Evolutionary conservation across 2,797 vertebrate genomes (phyloP), one percentile per base, ranked within the genome.

Genomic region (Diceros bicornis): DNA sequence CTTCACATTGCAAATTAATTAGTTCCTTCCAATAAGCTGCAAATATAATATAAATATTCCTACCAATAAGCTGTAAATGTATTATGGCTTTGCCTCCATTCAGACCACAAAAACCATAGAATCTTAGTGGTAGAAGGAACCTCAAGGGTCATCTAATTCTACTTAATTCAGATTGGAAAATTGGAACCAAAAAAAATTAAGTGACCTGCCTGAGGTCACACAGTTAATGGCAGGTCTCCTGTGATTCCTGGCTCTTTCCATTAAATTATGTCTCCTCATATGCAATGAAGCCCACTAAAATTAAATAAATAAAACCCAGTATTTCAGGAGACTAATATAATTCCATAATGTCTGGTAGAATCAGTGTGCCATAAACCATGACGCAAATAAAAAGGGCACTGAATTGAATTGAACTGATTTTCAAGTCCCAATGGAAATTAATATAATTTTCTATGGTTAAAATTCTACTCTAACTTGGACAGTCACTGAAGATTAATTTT

Each of bases 131-230:
- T 61, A 5, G 37, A 85, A 89, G 75, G 21, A 97, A 75, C 1
- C 11, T 59, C 91, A 78, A 34, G 75, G 41, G 18, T 84, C 71
- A 88, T 77, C 57, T 77, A 94, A 88, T 96, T 66, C 86, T 81
- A 77, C 34, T 92, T 92, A 97, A 79, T 94, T 90, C 52, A 95
- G 55, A 50, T 92, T 29, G 52, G 50, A 83, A 96, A 92, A 95
- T 20, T 74, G 41, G 32, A n/a, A 17, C 47, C 50, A 91, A 95
- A 91, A 96, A 66, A 68, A 92, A 88, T 79, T 85, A 90, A 87
- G 34, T 95, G 94, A 89, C 55, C 41, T 66, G 44, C n/a, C n/a
- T 92, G 84, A 84, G 9, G 23, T 93, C 61, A 75, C 41, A 47
- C 12, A 81, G 47, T 82, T 87, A 93, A 92, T 81, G 41, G 12